phyloP scores from a whole-genome alignment of 1,140 invertebrate genomes.

The Chrysoperla carnea region DNA sequence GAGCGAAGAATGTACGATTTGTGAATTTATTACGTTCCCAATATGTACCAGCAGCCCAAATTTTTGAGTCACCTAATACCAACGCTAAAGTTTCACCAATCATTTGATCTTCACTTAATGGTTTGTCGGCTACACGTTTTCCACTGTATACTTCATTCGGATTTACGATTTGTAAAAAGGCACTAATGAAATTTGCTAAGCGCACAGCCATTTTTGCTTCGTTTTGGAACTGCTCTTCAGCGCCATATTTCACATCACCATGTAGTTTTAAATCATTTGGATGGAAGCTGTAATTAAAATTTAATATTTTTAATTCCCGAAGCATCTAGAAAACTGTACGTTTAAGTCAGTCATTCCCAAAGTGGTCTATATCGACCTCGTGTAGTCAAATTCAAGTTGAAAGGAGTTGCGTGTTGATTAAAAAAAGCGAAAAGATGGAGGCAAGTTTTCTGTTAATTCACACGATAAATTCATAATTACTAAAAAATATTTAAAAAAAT shows the following conservation, averaged over 20 bases:
- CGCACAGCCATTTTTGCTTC: conserved; percentile 90
- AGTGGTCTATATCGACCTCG: no score
- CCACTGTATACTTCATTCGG: conserved; percentile 88
- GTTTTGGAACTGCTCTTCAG: conserved; percentile 77
- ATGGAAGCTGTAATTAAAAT: conserved; percentile 32
- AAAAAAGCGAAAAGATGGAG: no score
- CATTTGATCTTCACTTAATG: conserved; percentile 85
- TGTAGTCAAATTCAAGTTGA: background rate
- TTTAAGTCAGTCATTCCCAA: no score
- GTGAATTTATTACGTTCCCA: conserved; percentile 95
- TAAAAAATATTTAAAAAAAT: no score
- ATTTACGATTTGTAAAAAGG: conserved; percentile 85
- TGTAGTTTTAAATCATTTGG: conserved; percentile 54
- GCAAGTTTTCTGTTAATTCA: no score
- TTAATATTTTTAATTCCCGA: background rate
- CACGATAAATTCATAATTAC: no score
- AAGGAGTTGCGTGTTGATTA: background rate
- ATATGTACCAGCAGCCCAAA: conserved; percentile 81
- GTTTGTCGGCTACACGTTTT: conserved; percentile 69
- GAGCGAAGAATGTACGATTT: conserved; percentile 82
- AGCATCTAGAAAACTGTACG: background rate
- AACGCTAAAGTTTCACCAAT: conserved; percentile 82
- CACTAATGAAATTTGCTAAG: conserved; percentile 87
- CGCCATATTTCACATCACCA: conserved; percentile 73
- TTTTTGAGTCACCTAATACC: conserved; percentile 76